Evolutionary conservation across 1,140 invertebrate species (phyloP).

Genomic region (Asbolus verrucosus): DNA sequence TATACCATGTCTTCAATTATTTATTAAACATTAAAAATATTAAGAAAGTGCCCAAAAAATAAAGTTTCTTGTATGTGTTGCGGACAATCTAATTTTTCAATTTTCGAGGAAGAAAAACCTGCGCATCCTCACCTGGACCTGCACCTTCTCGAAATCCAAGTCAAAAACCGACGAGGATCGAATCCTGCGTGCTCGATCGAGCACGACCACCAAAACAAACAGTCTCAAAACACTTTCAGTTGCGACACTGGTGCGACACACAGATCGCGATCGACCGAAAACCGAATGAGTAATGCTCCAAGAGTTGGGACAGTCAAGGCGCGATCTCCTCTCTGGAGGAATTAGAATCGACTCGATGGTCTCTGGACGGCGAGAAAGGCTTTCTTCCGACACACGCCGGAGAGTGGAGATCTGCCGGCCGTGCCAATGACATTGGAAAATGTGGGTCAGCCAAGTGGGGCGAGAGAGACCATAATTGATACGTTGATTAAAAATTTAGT

Average conservation of each 20-base stretch:
- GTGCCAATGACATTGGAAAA: constrained; percentile 53
- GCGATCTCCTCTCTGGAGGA: constrained; percentile 26
- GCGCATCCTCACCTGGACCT: constrained; percentile 2
- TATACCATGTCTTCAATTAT: too few relatives aligned
- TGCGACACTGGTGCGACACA: background rate
- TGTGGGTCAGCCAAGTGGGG: constrained; percentile 49
- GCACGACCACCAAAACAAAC: constrained; percentile 38
- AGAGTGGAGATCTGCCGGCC: constrained; percentile 28
- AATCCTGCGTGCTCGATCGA: background rate
- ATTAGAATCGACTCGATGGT: background rate
- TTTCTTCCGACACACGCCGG: constrained; percentile 17
- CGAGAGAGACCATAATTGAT: constrained; percentile 44
- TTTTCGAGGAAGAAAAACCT: too few relatives aligned
- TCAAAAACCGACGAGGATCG: background rate
- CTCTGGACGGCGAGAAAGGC: constrained; percentile 42
- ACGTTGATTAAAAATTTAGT: constrained; percentile 42
- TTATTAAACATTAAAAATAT: too few relatives aligned
- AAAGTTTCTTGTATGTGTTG: too few relatives aligned
- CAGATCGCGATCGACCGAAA: constrained; percentile 1
- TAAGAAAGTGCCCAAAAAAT: too few relatives aligned
- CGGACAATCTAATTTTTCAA: too few relatives aligned
- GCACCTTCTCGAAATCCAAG: constrained; percentile 1
- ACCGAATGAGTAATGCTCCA: constrained; percentile 12
- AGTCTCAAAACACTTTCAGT: constrained; percentile 24
- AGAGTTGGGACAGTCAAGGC: background rate